phyloP scores from a whole-genome alignment of 2,797 vertebrate genomes.

The Oceanodroma leucorhoa region DNA sequence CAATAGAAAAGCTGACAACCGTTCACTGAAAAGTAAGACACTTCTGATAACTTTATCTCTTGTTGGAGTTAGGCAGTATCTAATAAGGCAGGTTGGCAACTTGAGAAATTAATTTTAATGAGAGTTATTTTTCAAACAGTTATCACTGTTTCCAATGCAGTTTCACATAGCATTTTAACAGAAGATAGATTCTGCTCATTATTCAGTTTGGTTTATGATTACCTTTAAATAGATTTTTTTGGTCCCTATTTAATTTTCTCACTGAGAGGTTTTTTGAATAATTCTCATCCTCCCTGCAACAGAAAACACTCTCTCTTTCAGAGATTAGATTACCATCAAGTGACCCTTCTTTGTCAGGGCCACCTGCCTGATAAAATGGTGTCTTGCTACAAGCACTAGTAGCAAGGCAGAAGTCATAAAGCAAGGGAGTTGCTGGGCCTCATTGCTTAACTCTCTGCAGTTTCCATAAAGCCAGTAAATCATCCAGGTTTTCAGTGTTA shows the following conservation, averaged over 20 bases:
- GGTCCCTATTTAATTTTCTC: neutral
- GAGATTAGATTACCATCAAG: conserved; percentile 63
- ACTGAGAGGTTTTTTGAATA: neutral
- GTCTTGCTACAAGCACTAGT: neutral
- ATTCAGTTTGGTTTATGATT: neutral
- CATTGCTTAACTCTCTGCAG: neutral
- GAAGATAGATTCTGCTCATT: neutral
- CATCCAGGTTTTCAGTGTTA: neutral
- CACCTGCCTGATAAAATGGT: conserved; percentile 51
- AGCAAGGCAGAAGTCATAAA: conserved; percentile 2
- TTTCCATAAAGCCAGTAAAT: neutral
- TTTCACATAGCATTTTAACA: neutral
- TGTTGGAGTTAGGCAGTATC: neutral
- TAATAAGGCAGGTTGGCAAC: neutral
- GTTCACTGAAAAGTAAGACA: neutral
- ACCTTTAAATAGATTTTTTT: neutral
- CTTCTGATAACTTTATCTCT: neutral
- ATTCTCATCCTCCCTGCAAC: conserved; percentile 40
- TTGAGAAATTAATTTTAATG: neutral
- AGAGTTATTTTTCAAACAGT: neutral
- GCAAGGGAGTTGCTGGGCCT: neutral
- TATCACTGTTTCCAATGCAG: neutral
- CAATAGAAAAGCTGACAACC: neutral
- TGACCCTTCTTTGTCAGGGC: conserved; percentile 53
- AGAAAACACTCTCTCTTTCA: conserved; percentile 47